A percentile compares a stretch with the other conserved stretches of the same genome.
Conservation (phyloP, 2,113 vertebrate genomes). For the Charina bottae region DNA sequence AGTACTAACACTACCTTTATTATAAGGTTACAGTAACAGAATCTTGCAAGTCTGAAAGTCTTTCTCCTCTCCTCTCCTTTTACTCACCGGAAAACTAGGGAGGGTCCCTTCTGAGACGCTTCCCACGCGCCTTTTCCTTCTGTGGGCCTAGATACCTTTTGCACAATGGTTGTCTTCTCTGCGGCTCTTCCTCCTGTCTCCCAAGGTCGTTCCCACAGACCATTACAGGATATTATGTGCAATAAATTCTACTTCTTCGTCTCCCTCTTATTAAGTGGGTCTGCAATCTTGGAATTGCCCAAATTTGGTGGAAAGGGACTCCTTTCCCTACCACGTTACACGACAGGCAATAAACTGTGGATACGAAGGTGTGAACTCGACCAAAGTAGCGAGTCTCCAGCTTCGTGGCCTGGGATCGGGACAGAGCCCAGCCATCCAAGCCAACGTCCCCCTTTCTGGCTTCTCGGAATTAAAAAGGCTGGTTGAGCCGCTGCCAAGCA, state of each 20-base stretch:
- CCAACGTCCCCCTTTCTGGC: neutral
- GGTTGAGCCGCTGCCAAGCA: conserved; percentile 70
- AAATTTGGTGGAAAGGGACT: neutral
- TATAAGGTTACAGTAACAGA: too few species aligned
- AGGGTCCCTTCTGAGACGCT: too few species aligned
- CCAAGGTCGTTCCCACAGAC: too few species aligned
- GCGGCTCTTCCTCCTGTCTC: too few species aligned
- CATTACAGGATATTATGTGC: too few species aligned
- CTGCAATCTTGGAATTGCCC: neutral
- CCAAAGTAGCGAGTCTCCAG: neutral
- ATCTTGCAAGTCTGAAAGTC: too few species aligned
- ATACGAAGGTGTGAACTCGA: neutral
- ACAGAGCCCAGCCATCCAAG: neutral
- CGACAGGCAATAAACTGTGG: neutral
- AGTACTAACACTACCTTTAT: too few species aligned
- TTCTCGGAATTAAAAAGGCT: conserved; percentile 63
- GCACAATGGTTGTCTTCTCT: too few species aligned
- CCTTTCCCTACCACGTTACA: neutral
- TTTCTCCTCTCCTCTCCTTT: too few species aligned
- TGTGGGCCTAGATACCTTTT: too few species aligned
- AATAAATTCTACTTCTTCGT: neutral
- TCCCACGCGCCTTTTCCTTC: too few species aligned
- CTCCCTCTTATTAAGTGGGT: neutral
- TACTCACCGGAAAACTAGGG: too few species aligned
- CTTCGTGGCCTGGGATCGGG: neutral